Base-by-base conservation (phyloP, 2,888 invertebrate species). In the Agelastica alni region DNA sequence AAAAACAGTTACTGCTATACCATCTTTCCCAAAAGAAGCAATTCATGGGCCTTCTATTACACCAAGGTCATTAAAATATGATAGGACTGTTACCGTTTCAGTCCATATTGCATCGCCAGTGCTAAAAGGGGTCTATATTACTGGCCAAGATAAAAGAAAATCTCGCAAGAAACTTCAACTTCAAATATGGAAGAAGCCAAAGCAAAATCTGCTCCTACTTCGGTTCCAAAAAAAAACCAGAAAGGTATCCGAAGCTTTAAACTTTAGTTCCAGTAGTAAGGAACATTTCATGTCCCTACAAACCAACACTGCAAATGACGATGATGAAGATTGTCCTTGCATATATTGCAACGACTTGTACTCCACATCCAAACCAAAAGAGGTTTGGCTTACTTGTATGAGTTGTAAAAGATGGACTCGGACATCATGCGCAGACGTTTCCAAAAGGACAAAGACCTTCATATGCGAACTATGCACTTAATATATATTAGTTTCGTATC, bases 171-270 rank as follows among this genome's bases (percentile, higher is more conserved):
- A 36, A 13, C 17, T 4, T 13, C 34, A 4, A 14, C 14, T 2
- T 7, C 14, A 34, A 39, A 41, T 46, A 53, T 62, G 58, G 59
- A 58, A 46, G 53, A 28, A 16, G 20, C 37, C 2, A 28, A 28
- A 6, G 6, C 4, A 28, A 28, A 28, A 28, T 5, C 4, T 4
- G 28, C 3, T 3, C 28, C 28, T 28, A 2, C 2, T 9, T 2
- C 28, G 2, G 4, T n/a, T 28, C 28, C 28, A 28, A 6, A 28
- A 2, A 28, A 28, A 6, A 28, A 28, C 3, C 2, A 3, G 28
- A 6, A 28, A 28, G 2, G 1, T 28, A 9, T 9, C 28, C 2
- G n/a, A 28, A 6, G 6, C 28, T 1, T 5, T 28, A 4, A n/a
- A n/a, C n/a, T 28, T 28, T 6, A 3, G 6, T 28, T 3, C 2